Base-by-base conservation (phyloP, 2,113 vertebrate species). In the Carassius carassius region DNA sequence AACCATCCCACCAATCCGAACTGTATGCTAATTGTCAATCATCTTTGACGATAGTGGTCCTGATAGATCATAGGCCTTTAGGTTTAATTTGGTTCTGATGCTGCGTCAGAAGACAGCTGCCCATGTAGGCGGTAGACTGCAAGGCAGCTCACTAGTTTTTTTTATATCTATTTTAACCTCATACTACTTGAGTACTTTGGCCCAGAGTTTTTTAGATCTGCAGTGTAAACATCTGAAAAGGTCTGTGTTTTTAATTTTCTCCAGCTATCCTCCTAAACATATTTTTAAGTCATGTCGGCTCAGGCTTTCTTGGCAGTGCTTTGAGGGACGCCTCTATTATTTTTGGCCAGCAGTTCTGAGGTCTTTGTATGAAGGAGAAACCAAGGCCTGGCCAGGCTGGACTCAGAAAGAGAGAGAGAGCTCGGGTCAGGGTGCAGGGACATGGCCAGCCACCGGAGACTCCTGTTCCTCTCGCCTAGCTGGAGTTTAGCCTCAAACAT, bases 231-330 rank as follows among this genome's bases (percentile, higher is more conserved):
- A 85, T 87, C 87, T 29, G 63, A 87, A 86, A 86, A 62, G 85
- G 75, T 87, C 88, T 89, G 88, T 87, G 84, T 85, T 90, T 90
- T 90, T 87, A 90, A 88, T 90, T 84, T 88, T 89, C 90, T 90
- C 78, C 73, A 85, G 81, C 85, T 78, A 74, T 84, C 88, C 85
- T 87, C 82, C 69, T 85, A 78, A 88, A 69, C 79, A 85, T 87
- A 88, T 86, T 86, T 88, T 89, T 87, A 86, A 89, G 89, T 88
- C 75, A 32, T 70, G 85, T 67, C 83, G 78, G 81, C 88, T 62
- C 69, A 47, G 84, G 75, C 81, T 84, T 47, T 85, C 23, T 76
- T 88, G 87, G 88, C 88, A 84, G 81, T 13, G n/a, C 69, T 85
- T 65, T 35, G 76, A 83, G 84, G 88, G 88, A 86, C 23, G 86